phyloP scores from a whole-genome alignment of 2,113 vertebrate genomes.

The Oriolus oriolus region DNA sequence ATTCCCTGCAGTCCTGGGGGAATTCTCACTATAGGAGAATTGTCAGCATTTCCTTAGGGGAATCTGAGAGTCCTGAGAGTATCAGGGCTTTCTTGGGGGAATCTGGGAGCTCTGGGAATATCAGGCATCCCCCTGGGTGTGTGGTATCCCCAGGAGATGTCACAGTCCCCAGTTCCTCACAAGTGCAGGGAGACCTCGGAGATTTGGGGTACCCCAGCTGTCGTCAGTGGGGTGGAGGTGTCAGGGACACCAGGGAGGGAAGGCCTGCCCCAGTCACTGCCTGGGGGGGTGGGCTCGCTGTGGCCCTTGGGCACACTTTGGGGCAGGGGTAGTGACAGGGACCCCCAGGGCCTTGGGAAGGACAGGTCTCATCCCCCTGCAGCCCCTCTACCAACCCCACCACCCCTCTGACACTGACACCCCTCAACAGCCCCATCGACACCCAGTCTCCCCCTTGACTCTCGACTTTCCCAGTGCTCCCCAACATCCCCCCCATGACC shows the following conservation, averaged over 20 bases:
- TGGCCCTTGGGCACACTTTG: background rate
- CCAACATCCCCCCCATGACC: background rate
- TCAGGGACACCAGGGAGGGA: background rate
- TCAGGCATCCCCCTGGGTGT: background rate
- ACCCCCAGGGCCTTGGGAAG: background rate
- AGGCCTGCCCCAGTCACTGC: background rate
- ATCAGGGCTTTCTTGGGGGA: background rate
- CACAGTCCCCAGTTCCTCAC: background rate
- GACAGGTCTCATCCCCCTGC: background rate
- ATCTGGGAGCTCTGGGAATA: background rate
- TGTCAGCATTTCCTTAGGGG: background rate
- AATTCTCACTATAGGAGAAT: background rate
- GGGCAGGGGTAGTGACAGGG: background rate
- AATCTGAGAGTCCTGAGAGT: background rate
- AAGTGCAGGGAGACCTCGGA: fast-evolving
- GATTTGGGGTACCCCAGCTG: background rate
- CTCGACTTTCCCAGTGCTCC: background rate
- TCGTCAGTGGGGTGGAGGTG: no score
- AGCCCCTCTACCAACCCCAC: background rate
- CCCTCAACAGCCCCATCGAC: background rate
- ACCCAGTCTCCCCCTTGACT: background rate
- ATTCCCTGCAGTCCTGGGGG: background rate
- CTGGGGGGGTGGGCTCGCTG: fast-evolving
- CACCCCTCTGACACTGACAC: background rate
- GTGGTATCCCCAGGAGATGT: background rate